Base-by-base conservation (phyloP, 1,140 invertebrate species). In the Brachionus sp. region DNA sequence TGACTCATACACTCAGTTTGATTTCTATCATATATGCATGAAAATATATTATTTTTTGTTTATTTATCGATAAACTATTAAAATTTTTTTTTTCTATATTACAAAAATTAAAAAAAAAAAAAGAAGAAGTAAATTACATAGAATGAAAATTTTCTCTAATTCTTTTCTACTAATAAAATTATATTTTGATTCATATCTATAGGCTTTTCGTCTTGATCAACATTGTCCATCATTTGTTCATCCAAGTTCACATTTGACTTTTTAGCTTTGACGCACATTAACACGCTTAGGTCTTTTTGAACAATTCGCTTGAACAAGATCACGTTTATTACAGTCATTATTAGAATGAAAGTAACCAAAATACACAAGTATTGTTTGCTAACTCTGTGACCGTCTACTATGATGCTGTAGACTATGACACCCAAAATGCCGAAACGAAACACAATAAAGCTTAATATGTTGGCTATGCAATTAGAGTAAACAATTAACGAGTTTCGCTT, bases 281-380 rank as follows among this genome's bases (percentile, higher is more conserved):
- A 75, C 13, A 44, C 7, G 2, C 23, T 0, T 4, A 75, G 0
- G 37, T 80, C 77, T 33, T 66, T 57, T 23, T 42, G 25, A 5
- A 62, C 12, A 35, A 80, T 64, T 0, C 77, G 6, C 77, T 80
- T 80, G 77, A 80, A 80, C 19, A 80, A 66, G n/a, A 80, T 62
- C 7, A 80, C 35, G 25, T 80, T 80, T n/a, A 80, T 80, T 7
- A 80, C 57, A 6, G 50, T 25, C 77, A 80, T 80, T 1, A 80
- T 29, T 0, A 57, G 7, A 9, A 44, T 23, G 42, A 39, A 57
- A 12, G 37, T 35, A 5, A 80, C 2, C 33, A 80, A 42, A 25
- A 80, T 62, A 23, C 35, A 39, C 39, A 80, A 66, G 57, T 80
- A 80, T 6, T 37, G 35, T 6, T 13, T n/a, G 9, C 46, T 80